Conservation (phyloP, 23 tunicate species). For the Ciona savignyi region DNA sequence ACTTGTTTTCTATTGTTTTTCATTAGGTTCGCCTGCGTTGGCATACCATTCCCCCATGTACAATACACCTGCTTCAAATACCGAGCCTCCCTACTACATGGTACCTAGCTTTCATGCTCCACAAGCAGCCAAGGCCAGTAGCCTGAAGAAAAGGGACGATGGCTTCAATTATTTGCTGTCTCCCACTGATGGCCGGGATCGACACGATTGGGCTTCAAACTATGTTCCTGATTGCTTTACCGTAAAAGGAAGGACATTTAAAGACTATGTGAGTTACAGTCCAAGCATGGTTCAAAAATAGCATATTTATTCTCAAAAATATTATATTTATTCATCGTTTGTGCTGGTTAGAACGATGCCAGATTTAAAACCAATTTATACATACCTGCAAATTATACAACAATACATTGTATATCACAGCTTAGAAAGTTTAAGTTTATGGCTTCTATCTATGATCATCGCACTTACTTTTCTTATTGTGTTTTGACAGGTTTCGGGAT, state of each 20-base stretch:
- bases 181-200: not conserved
- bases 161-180: not conserved
- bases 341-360: too few relatives aligned
- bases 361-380: too few relatives aligned
- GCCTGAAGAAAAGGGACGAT: not conserved
- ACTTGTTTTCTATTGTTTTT: too few relatives aligned
- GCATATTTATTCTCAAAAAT: too few relatives aligned
- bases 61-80: not conserved
- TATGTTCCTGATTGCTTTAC: constrained; percentile 18
- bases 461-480: not conserved
- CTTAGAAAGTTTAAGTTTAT: not conserved
- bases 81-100: not conserved
- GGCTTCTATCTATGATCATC: not conserved
- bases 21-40: not conserved
- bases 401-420: not conserved
- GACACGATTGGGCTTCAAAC: constrained; percentile 5
- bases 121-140: not conserved
- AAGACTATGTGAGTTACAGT: constrained; percentile 26
- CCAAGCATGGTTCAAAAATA: too few relatives aligned
- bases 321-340: too few relatives aligned
- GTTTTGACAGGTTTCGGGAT: constrained; percentile 3
- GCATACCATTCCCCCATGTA: not conserved
- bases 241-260: constrained; percentile 14
- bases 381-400: too few relatives aligned
- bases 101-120: not conserved